Conservation (phyloP, 2,113 vertebrate species). For the Phrynocephalus versicolor region DNA sequence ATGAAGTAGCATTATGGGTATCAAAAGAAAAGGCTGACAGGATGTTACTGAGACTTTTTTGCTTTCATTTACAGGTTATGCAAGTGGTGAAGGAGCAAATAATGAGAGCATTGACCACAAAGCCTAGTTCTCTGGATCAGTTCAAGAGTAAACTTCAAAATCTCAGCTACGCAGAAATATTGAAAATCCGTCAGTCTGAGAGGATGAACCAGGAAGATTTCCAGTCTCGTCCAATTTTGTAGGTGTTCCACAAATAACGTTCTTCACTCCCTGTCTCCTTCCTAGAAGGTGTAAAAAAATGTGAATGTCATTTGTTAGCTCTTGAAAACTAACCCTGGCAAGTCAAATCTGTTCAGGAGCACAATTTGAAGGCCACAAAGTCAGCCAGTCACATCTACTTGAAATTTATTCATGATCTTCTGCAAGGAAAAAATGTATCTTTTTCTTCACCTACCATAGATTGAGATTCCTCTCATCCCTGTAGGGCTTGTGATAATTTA, state of each 20-base stretch:
- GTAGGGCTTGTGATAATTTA: background rate
- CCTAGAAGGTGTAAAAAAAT: constrained; percentile 20
- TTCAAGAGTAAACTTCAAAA: constrained; percentile 99
- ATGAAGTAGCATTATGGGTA: background rate
- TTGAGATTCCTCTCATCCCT: constrained; percentile 36
- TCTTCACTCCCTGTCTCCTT: rapidly evolving
- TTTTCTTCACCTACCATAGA: constrained; percentile 33
- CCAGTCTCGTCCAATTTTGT: constrained; percentile 98
- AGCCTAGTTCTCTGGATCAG: constrained; percentile 99
- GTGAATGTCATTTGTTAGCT: background rate
- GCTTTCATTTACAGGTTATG: constrained; percentile 86
- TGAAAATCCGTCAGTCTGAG: constrained; percentile 98
- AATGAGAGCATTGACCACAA: constrained; percentile 94
- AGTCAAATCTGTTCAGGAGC: constrained; percentile 30
- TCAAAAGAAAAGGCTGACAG: background rate
- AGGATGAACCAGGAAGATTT: constrained; percentile 99
- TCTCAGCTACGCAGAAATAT: constrained; percentile 98
- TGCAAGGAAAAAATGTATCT: constrained; percentile 17
- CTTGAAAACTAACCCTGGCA: background rate
- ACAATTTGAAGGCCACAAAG: background rate
- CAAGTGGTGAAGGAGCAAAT: constrained; percentile 99
- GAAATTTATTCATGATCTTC: constrained; percentile 16
- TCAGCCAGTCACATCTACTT: background rate
- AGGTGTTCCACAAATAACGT: constrained; percentile 62
- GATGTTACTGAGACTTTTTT: constrained; percentile 14